These are phyloP conservation scores for Coluber constrictor DNA, from an alignment of 2,797 vertebrate species.

Conservation along the genomic window DNA sequence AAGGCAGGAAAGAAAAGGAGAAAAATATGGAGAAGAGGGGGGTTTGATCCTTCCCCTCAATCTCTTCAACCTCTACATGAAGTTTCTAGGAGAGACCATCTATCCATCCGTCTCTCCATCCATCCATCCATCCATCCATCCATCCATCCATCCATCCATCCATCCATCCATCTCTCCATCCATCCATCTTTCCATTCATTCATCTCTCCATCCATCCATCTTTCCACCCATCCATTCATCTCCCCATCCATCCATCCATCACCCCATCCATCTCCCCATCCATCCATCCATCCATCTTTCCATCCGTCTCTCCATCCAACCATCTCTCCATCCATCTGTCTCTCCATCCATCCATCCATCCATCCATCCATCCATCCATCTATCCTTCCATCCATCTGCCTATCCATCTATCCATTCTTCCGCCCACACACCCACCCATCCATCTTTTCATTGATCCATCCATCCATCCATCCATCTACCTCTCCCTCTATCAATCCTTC, in stretches of 20 bases:
- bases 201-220: not conserved
- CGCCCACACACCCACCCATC: not conserved
- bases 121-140: too few relatives aligned
- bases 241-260: not conserved
- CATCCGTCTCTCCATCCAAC: not conserved
- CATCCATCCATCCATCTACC: not conserved
- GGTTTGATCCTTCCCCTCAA: not conserved
- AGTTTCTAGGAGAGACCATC: not conserved
- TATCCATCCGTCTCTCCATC: not conserved
- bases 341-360: accelerated
- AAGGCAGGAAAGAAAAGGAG: not conserved
- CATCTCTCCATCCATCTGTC: too few relatives aligned
- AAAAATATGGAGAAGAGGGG: not conserved
- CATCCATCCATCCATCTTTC: too few relatives aligned
- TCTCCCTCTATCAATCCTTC: too few relatives aligned
- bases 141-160: not conserved
- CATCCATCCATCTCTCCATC: not conserved
- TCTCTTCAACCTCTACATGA: too few relatives aligned
- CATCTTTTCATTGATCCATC: too few relatives aligned
- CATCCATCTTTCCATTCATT: not conserved
- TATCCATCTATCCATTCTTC: too few relatives aligned
- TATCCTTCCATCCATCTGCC: too few relatives aligned
- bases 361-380: too few relatives aligned
- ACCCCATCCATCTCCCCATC: too few relatives aligned
- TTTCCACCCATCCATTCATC: too few relatives aligned